Evolutionary conservation across 2,797 vertebrate genomes (phyloP).

Genomic region (Botia kubotai): DNA sequence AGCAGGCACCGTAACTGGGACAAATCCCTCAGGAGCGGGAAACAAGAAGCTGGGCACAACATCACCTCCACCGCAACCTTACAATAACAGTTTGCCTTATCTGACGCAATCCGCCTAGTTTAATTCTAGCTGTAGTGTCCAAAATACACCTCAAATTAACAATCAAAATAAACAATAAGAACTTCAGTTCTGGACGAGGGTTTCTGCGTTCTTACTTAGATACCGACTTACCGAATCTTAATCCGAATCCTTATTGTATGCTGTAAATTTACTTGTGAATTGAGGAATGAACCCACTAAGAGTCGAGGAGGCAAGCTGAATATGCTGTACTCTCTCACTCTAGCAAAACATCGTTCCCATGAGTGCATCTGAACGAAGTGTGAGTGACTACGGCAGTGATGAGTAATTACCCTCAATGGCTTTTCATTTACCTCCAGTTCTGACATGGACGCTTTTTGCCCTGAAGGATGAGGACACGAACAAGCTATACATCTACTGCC

Average conservation of each 20-base stretch:
- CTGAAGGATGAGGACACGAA: constrained; percentile 42
- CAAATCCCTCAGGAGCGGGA: constrained; percentile 79
- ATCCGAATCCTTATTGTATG: not conserved
- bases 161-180: not conserved
- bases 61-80: constrained; percentile 52
- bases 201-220: not conserved
- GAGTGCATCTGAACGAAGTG: constrained; percentile 26
- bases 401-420: constrained; percentile 33
- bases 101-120: not conserved
- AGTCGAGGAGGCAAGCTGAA: constrained; percentile 25
- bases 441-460: constrained; percentile 38
- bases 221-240: too few species aligned
- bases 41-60: constrained; percentile 78
- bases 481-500: constrained; percentile 34
- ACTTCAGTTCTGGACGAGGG: not conserved
- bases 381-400: not conserved
- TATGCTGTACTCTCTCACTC: constrained; percentile 21
- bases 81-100: constrained; percentile 3
- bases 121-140: not conserved
- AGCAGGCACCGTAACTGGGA: constrained; percentile 79
- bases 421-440: constrained; percentile 24
- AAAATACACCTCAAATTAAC: not conserved
- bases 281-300: not conserved
- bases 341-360: constrained; percentile 22
- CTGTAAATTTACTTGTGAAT: too few species aligned